phyloP scores from a whole-genome alignment of 2,797 vertebrate genomes.

The Anas acuta region DNA sequence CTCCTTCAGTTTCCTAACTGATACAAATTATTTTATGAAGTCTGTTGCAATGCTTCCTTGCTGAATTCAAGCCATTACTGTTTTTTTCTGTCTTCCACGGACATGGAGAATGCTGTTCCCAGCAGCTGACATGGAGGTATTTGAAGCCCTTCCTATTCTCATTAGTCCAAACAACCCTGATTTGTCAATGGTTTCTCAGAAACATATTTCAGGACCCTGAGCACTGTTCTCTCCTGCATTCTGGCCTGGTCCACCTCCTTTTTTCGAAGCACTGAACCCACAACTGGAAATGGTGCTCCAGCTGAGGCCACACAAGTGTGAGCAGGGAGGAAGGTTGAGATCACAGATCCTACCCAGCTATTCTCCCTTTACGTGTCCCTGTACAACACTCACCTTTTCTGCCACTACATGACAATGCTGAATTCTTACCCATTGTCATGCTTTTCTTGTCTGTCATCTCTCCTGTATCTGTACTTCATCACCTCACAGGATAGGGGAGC shows the following conservation, averaged over 20 bases:
- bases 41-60: not conserved
- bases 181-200: not conserved
- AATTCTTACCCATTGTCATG: not conserved
- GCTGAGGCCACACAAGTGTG: not conserved
- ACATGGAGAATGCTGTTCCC: not conserved
- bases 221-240: not conserved
- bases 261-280: not conserved
- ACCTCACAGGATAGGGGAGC: not conserved
- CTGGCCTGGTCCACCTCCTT: not conserved
- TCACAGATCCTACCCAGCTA: not conserved
- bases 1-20: not conserved
- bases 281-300: not conserved
- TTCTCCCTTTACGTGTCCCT: not conserved
- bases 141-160: not conserved
- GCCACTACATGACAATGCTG: not conserved
- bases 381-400: not conserved
- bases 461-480: not conserved
- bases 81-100: not conserved
- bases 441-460: not conserved
- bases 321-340: not conserved
- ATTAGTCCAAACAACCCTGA: not conserved
- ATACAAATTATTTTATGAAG: not conserved
- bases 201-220: not conserved
- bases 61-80: not conserved
- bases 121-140: accelerated